Evolutionary conservation across 2,888 invertebrate species (phyloP).

Genomic region (Lithodes maja): DNA sequence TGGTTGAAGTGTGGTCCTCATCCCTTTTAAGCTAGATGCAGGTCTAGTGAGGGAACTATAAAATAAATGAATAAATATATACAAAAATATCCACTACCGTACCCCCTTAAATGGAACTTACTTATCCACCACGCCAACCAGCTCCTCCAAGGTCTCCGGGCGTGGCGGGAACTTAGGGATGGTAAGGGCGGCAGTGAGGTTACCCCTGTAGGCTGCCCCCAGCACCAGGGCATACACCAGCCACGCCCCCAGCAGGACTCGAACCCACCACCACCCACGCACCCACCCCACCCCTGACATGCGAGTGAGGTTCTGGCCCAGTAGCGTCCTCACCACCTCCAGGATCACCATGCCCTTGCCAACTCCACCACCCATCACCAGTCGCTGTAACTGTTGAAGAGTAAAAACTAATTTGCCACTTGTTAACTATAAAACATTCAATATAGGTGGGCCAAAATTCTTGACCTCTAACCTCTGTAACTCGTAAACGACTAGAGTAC

Average conservation of each 20-base stretch:
- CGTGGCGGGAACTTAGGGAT: conserved; percentile 42
- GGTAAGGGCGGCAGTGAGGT: conserved; percentile 45
- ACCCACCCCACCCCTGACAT: background rate
- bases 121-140: conserved; percentile 25
- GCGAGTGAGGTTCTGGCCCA: conserved; percentile 15
- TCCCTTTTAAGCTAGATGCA: too few species aligned
- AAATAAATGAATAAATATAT: too few species aligned
- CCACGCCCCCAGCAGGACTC: conserved; percentile 39
- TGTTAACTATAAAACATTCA: too few species aligned
- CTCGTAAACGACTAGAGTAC: too few species aligned
- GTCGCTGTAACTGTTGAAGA: background rate
- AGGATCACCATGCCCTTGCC: background rate
- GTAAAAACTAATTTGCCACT: too few species aligned
- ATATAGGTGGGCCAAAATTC: too few species aligned
- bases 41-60: too few species aligned
- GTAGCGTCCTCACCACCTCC: conserved; percentile 15
- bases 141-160: conserved; percentile 33
- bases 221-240: conserved; percentile 39
- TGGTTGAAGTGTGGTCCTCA: too few species aligned
- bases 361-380: background rate
- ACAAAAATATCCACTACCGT: too few species aligned
- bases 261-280: background rate
- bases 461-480: too few species aligned
- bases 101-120: background rate
- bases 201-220: conserved; percentile 32